Base-by-base conservation (phyloP, 2,888 invertebrate genomes). In the Ariolimax columbianus region DNA sequence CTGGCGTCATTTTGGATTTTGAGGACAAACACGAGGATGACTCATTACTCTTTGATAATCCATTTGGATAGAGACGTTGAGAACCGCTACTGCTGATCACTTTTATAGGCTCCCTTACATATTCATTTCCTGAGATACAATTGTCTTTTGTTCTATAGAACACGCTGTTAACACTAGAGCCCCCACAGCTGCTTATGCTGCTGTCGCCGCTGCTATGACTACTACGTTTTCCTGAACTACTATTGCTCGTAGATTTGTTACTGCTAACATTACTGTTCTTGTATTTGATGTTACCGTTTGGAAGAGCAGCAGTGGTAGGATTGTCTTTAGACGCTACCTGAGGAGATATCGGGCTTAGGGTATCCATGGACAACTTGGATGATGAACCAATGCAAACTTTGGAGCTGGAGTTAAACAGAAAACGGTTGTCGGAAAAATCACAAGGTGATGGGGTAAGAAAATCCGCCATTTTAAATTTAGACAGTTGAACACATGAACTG, bases 101-200 rank as follows among this genome's bases (percentile, higher is more conserved):
- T 77, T 83, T 83, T 11, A 78, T 38, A 0, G 83, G 83, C 36
- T 83, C 78, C 19, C 83, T 59, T 0, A 83, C 83, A 78, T 83
- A 83, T 36, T 83, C 83, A 33, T 83, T 83, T 23, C 68, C 78
- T 33, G 38, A 30, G n/a, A 11, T 4, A 0, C 38, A 11, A 30
- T 6, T 30, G 26, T 33, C 66, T 43, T 83, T 83, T 36, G 78
- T 59, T 55, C 55, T 83, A 40, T 78, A 80, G 84, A 84, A 84
- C 11, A 84, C 84, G 63, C 84, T 84, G 75, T 84, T 84, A 33
- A 80, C 66, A 59, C 84, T 84, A 17, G 73, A 73, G 19, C 75
- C 84, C 11, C 77, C 59, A 38, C 82, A 38, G 43, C 63, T 82
- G 75, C 84, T 84, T 63, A 72, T 43, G 63, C n/a, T 68, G 70